Evolutionary conservation across 2,888 invertebrate genomes (phyloP), one percentile per base, ranked within the genome.

Genomic region (Chorisops tibialis): DNA sequence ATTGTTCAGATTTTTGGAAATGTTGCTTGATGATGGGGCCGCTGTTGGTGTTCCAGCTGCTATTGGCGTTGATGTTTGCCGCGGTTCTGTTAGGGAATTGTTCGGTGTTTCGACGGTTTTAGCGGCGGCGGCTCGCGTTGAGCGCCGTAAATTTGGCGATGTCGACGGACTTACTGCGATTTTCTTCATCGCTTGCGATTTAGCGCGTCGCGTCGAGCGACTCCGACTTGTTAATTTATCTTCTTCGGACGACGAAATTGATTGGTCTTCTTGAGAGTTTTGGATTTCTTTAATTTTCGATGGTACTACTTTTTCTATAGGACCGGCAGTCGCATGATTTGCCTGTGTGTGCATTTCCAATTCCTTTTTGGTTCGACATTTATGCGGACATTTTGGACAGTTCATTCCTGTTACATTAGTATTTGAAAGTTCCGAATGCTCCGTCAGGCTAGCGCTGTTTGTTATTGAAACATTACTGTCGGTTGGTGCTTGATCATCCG

Each of bases 151-250:
- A 6, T 6, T 14, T 7, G 24, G n/a, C 9, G 38, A 5, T 4
- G 30, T 1, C 24, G 18, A 45, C 2, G 43, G 11, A 18, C 18
- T 56, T 5, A 24, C 14, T 4, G 56, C 11, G 1, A 59, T 11
- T 58, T 48, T 51, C 18, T 58, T 41, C 14, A 41, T 21, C 0
- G 64, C 59, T 52, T 64, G 45, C 1, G 51, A 54, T 12, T 59
- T 48, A 14, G 64, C 59, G 24, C 59, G 58, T 18, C 64, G 59
- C 5, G 49, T 21, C n/a, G 24, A 49, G 6, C 50, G 35, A 18
- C 19, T 19, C 6, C 49, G 59, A 11, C 16, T 50, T 4, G 49
- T 50, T 6, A 41, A 11, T 16, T 49, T 6, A 48, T 41, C 14
- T 11, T 24, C 38, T 12, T 30, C 59, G 6, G 48, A 24, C 16